Evolutionary conservation across 2,888 invertebrate genomes (phyloP), one percentile per base, ranked within the genome.

Genomic region (Petrolisthes manimaculis): DNA sequence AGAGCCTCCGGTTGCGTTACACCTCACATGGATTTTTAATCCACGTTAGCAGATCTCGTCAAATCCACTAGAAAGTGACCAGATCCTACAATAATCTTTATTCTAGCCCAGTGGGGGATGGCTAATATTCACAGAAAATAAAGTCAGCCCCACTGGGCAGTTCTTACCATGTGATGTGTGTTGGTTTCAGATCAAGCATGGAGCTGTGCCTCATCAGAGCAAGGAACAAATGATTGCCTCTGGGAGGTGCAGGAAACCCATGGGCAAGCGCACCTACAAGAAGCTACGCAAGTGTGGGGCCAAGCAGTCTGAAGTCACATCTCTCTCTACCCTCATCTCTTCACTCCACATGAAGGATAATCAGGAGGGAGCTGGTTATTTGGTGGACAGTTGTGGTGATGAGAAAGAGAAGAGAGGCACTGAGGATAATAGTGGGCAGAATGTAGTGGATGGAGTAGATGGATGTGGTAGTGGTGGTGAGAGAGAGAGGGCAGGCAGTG

Each of bases 131-230:
- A 37, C 37, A 37, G 37, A 37, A 2, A 37, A 37, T 37, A 37
- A 37, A 37, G 37, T 37, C 37, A 37, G 37, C 37, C 2, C 37
- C 37, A 37, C 37, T 37, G 37, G 37, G 37, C 37, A 37, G 37
- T 37, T 37, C 37, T 37, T 37, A 37, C 37, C 37, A 37, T 37
- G 37, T 37, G 37, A 37, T 37, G 37, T 37, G 37, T 37, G 37
- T 37, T 37, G 37, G 37, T 37, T 37, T 37, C 98, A 98, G 93
- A 93, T 98, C 89, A 94, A 96, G 91, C 97, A 98, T 94, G 98
- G 98, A 14, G 98, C 98, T 61, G 97, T 97, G 0, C 96, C 96
- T 74, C 98, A 98, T 93, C 97, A 98, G 92, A 98, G 97, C 92
- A 98, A 97, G 93, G 97, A 98, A 92, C 97, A 95, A 93, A 94